Evolutionary conservation across 2,797 vertebrate species (phyloP).

Genomic region (Oreochromis mossambicus): DNA sequence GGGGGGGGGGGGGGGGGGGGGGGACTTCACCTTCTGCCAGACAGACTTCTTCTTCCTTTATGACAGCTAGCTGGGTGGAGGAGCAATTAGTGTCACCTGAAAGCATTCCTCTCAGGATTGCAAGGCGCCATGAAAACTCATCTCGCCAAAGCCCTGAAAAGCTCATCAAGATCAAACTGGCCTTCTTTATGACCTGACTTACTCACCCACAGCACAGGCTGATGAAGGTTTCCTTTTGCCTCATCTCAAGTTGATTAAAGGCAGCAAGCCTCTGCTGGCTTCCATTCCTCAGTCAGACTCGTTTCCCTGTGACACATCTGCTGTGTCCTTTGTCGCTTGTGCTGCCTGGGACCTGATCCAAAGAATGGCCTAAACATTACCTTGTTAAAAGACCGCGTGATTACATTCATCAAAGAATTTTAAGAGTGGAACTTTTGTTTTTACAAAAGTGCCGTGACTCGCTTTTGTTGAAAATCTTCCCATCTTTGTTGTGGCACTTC

Average conservation of each 20-base stretch:
- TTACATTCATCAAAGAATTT: not conserved
- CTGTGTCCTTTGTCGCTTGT: not conserved
- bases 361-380: not conserved
- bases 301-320: conserved; percentile 25
- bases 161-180: conserved; percentile 74
- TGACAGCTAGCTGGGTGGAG: conserved; percentile 70
- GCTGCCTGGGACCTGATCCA: not conserved
- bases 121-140: conserved; percentile 67
- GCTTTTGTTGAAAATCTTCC: not conserved
- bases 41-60: conserved; percentile 53
- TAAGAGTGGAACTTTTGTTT: not conserved
- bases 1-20: not conserved
- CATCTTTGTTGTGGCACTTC: not conserved
- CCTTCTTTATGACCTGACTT: conserved; percentile 72
- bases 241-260: conserved; percentile 74
- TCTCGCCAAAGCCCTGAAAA: conserved; percentile 69
- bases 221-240: conserved; percentile 69
- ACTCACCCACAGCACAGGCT: conserved; percentile 52
- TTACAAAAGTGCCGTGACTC: not conserved
- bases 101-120: conserved; percentile 66
- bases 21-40: conserved; percentile 32
- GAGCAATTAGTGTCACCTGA: conserved; percentile 82
- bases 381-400: not conserved
- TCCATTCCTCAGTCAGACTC: conserved; percentile 50
- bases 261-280: conserved; percentile 49